A percentile compares a stretch with the other conserved stretches of the same genome.
Evolutionary conservation across 2,113 vertebrate species (phyloP).

Genomic region (Trematocara macrostoma): DNA sequence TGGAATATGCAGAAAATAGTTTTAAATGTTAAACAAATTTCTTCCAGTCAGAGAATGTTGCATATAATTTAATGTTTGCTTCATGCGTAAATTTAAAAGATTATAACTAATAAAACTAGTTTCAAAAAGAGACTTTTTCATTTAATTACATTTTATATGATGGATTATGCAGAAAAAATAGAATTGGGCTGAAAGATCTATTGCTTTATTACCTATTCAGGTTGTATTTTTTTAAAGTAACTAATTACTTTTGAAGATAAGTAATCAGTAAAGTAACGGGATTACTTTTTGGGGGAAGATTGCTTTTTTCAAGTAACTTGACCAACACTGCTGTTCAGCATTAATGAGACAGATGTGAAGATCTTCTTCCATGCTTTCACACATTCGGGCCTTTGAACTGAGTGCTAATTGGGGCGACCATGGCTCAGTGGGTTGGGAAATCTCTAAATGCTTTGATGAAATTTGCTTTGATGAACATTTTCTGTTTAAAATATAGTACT

Average conservation of each 20-base stretch:
- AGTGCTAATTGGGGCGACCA: neutral
- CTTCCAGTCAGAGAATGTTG: neutral
- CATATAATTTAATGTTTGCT: neutral
- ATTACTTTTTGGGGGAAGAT: neutral
- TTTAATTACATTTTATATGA: neutral
- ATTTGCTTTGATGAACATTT: neutral
- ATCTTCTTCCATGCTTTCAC: neutral
- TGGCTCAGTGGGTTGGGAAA: neutral
- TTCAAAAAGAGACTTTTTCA: neutral
- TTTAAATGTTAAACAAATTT: neutral
- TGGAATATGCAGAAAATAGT: rapidly evolving
- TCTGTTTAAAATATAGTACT: rapidly evolving
- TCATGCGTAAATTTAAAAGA: neutral
- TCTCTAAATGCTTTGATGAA: neutral
- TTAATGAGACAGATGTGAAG: neutral
- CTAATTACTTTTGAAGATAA: neutral
- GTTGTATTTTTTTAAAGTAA: neutral
- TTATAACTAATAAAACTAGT: rapidly evolving
- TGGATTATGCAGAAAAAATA: neutral
- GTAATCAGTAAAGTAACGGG: rapidly evolving
- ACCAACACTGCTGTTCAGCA: neutral
- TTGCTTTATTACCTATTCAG: rapidly evolving
- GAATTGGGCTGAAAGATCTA: neutral
- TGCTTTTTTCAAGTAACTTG: neutral
- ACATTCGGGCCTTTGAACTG: rapidly evolving